phyloP scores from a whole-genome alignment of 2,888 invertebrate species.

The Vesta saturnalis region DNA sequence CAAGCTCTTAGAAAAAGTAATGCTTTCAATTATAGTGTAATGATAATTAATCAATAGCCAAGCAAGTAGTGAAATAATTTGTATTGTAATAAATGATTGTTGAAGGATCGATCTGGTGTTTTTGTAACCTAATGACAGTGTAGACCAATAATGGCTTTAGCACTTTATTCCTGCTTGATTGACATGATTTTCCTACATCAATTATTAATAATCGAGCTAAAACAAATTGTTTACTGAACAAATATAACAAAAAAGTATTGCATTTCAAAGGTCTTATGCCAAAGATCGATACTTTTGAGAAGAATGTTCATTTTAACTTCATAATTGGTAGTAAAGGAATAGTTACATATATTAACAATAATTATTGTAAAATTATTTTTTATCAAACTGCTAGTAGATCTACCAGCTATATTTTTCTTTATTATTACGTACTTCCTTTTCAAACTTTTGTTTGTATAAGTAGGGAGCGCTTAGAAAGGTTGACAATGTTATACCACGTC shows the following conservation, averaged over 20 bases:
- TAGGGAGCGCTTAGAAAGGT: background rate
- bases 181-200: background rate
- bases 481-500: too few species aligned
- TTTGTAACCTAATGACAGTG: background rate
- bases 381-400: too few species aligned
- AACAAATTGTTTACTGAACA: background rate
- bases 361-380: too few species aligned
- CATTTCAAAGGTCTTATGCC: too few species aligned
- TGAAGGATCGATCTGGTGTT: background rate
- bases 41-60: conserved; percentile 27
- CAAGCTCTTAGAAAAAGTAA: conserved; percentile 13
- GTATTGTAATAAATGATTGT: background rate
- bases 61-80: background rate
- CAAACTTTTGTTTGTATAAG: too few species aligned
- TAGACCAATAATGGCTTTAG: background rate
- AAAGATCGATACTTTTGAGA: background rate
- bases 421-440: too few species aligned
- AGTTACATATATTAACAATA: too few species aligned
- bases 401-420: background rate
- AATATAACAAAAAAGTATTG: background rate
- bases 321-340: background rate
- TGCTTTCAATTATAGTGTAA: conserved; percentile 28
- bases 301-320: background rate
- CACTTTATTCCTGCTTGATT: background rate
- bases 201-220: background rate